These are phyloP conservation scores for Indicator maculatus DNA, from an alignment of 2,113 vertebrate species.

Conservation along the genomic window DNA sequence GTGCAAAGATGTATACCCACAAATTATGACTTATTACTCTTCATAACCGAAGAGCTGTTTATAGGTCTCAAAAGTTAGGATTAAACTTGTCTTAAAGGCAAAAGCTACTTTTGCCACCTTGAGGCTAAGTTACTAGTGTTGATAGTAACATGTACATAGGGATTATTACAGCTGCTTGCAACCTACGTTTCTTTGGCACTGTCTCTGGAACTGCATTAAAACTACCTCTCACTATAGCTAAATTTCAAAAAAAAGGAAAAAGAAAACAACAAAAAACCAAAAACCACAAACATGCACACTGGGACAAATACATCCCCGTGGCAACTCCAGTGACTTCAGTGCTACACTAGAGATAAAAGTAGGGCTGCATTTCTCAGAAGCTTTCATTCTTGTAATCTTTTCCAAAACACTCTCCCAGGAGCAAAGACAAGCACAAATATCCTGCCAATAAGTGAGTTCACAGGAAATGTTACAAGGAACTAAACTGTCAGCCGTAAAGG, in stretches of 20 bases:
- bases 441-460: constrained; percentile 65
- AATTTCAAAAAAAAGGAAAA: not conserved
- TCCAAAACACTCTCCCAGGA: constrained; percentile 51
- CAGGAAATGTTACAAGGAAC: constrained; percentile 37
- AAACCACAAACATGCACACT: not conserved
- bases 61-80: not conserved
- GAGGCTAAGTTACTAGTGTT: not conserved
- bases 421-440: constrained; percentile 53
- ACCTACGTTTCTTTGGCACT: not conserved
- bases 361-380: constrained; percentile 45
- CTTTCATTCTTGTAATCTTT: constrained; percentile 46
- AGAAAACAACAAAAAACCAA: not conserved
- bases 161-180: not conserved
- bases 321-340: constrained; percentile 18
- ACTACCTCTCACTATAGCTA: not conserved
- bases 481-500: constrained; percentile 29
- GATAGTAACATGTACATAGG: not conserved
- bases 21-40: not conserved
- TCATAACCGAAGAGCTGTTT: not conserved
- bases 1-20: not conserved
- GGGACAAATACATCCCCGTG: not conserved
- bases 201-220: not conserved
- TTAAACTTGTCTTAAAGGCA: not conserved
- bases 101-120: not conserved
- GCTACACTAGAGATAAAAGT: constrained; percentile 30